These are phyloP conservation scores for Brachionus sp. DNA, from an alignment of 1,140 invertebrate species.

Conservation along the genomic window DNA sequence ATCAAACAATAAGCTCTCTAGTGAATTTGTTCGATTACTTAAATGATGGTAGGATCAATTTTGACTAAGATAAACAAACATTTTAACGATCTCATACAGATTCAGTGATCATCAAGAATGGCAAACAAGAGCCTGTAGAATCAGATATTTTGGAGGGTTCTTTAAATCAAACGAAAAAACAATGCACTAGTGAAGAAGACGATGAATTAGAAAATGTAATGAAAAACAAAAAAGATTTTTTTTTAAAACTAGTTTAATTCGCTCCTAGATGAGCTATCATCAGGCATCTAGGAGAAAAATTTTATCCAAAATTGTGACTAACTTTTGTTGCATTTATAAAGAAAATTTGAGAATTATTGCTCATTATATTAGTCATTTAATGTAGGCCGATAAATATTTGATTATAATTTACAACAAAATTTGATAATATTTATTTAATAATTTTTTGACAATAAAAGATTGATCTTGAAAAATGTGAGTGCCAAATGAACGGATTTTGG, in stretches of 20 bases:
- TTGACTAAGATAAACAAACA: background rate
- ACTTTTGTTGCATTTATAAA: background rate
- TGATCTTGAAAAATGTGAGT: background rate
- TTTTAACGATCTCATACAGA: background rate
- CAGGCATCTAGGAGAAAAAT: background rate
- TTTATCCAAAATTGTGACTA: background rate
- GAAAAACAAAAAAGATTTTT: background rate
- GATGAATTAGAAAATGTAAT: background rate
- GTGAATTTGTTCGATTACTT: constrained; percentile 4
- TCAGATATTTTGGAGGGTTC: background rate
- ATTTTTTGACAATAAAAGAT: constrained; percentile 7
- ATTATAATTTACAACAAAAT: constrained; percentile 1
- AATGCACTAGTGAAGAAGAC: background rate
- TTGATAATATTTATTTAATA: constrained; percentile 8
- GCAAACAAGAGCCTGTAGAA: background rate
- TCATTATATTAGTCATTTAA: background rate
- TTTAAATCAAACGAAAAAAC: background rate
- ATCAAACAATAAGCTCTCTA: constrained; percentile 17
- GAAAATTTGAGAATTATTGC: background rate
- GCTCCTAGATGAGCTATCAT: background rate
- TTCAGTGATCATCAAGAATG: constrained; percentile 1
- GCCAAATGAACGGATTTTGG: constrained; percentile 25
- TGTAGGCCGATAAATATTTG: constrained; percentile 4
- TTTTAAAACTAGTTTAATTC: background rate
- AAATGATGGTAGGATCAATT: background rate